Base-by-base conservation (phyloP, 2,888 invertebrate genomes). In the Oscheius sp. region DNA sequence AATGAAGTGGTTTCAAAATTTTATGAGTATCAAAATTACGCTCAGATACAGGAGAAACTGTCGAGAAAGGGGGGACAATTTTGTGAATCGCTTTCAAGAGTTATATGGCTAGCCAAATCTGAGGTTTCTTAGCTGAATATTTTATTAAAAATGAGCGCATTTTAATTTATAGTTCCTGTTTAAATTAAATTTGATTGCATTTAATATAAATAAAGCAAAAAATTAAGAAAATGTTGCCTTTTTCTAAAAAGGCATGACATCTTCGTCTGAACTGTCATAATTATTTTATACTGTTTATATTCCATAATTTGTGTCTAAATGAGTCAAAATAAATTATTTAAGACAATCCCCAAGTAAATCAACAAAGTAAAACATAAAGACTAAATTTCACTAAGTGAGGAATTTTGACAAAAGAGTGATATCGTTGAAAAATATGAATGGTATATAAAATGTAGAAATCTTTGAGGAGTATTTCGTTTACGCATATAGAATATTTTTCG, bases 81-180 rank as follows among this genome's bases (percentile, higher is more conserved):
- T 5, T 5, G 13, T 5, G 49, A 6, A 12, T 2, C 45, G 18
- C 43, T 9, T 23, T n/a, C 7, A 52, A 27, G 23, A 27, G 21
- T 7, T 6, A n/a, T 16, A n/a, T 29, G 29, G 16, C 45, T 45
- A 45, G 29, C 29, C 49, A 52, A 52, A 52, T 66, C 66, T 52
- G 66, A 66, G 66, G 66, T 66, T 66, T 66, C 66, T 49, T 49
- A 52, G 16, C 29, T n/a, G 16, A 35, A 52, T 16, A 49, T 2
- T n/a, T n/a, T 18, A 35, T 6, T 23, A 18, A 27, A 27, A 29
- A 66, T 29, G 25, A 16, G 5, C 13, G 66, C 16, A 29, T 9
- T 52, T 52, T 9, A 35, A 35, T 27, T 25, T 1, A 16, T 18
- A 18, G 16, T 49, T 27, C 2, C 52, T 21, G 29, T 18, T 66